Evolutionary conservation across 2,113 vertebrate genomes (phyloP).

Genomic region (Strigops habroptila): DNA sequence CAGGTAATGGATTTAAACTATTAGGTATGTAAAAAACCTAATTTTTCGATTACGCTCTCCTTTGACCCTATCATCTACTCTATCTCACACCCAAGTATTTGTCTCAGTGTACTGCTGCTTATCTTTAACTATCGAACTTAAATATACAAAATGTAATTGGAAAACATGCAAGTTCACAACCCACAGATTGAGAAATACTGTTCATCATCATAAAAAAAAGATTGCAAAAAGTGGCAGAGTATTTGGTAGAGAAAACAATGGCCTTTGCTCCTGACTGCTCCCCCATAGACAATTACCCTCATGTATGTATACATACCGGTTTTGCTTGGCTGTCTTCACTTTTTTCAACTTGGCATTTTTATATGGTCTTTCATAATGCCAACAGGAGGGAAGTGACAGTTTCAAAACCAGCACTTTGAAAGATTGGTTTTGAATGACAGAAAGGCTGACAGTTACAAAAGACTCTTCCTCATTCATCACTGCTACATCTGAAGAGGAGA

Average conservation of each 20-base stretch:
- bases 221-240: background rate
- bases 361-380: background rate
- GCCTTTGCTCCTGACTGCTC: background rate
- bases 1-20: background rate
- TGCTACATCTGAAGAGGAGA: background rate
- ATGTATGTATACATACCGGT: background rate
- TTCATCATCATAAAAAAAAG: background rate
- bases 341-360: background rate
- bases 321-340: background rate
- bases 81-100: background rate
- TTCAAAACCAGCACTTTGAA: conserved; percentile 5
- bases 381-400: background rate
- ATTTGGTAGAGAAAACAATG: background rate
- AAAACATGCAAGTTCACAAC: conserved; percentile 14
- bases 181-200: conserved; percentile 10
- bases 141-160: background rate
- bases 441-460: background rate
- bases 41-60: background rate
- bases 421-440: background rate
- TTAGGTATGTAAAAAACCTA: background rate
- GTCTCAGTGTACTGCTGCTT: background rate
- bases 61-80: background rate
- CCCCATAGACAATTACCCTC: background rate
- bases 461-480: background rate
- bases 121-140: background rate